Base-by-base conservation (phyloP, 2,797 vertebrate genomes). In the Chromobotia macracanthus region DNA sequence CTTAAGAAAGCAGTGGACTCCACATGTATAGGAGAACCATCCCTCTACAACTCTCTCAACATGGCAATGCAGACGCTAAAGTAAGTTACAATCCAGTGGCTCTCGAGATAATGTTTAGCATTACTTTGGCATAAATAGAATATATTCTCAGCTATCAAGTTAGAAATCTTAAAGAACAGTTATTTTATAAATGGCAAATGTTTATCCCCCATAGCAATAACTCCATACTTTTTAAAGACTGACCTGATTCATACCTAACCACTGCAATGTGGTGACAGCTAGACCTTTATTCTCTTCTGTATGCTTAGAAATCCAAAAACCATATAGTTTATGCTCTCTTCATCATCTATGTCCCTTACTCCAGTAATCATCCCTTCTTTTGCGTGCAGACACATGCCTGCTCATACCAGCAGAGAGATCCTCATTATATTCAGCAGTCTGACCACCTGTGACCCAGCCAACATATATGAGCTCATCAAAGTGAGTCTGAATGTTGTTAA, bases 381-480 rank as follows among this genome's bases (percentile, higher is more conserved):
- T 53, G 48, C 79, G 1, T 89, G 69, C 88, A 99, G 97, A 89
- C 97, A 99, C 88, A 96, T 99, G 96, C 97, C 97, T 11, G 95
- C 94, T 87, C 97, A 99, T 80, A 96, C 97, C 5, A 99, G 97
- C 89, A 92, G 96, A 87, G 97, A 99, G 89, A 90, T 99, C 79
- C 90, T 99, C 71, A 87, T 99, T 63, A 91, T 99, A 88, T 95
- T 99, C 87, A 97, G 97, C 90, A 99, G 97, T 82, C 93, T 99
- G 71, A 98, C 97, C 0, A 99, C 97, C 0, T 99, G 97, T 82
- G 97, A 99, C 89, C 97, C 97, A 15, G 91, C 93, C 80, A 98
- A 98, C 91, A 97, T 99, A 89, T 97, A 96, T 64, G 96, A 98
- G 21, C 90, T 99, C 58, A 95, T 99, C 81, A 96, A 98, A 96